Evolutionary conservation across 2,888 invertebrate genomes (phyloP).

Genomic region (Smittia aterrima): DNA sequence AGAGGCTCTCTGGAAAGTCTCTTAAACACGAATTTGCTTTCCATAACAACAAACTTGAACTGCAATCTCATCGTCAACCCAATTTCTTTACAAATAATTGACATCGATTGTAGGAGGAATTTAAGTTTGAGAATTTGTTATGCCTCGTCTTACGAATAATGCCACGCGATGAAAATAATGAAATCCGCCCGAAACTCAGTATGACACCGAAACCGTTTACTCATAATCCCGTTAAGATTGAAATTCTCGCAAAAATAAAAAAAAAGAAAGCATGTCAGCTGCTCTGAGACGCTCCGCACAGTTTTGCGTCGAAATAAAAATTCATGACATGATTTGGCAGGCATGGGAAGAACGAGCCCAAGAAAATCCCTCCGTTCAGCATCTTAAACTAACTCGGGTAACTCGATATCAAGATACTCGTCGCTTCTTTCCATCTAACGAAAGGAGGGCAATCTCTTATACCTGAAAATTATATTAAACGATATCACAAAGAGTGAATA

Average conservation of each 20-base stretch:
- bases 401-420: neutral
- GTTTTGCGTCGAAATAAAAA: constrained; percentile 15
- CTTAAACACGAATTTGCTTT: too few species aligned
- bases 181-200: neutral
- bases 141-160: neutral
- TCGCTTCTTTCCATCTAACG: neutral
- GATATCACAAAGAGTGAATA: constrained; percentile 24
- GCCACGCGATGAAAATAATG: constrained; percentile 16
- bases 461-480: constrained; percentile 35
- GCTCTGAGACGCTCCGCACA: neutral
- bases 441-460: neutral
- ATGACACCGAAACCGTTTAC: constrained; percentile 26
- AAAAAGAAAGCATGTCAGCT: constrained; percentile 31
- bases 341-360: neutral
- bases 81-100: too few species aligned
- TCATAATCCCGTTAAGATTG: constrained; percentile 38
- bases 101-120: too few species aligned
- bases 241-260: neutral
- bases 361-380: neutral
- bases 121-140: too few species aligned
- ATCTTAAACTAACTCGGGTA: neutral
- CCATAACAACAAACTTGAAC: too few species aligned
- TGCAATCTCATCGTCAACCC: too few species aligned
- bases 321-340: constrained; percentile 39
- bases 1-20: too few species aligned